Evolutionary conservation across 2,888 invertebrate species (phyloP), one percentile per base, ranked within the genome.

Genomic region (Drosophila kanekoi): DNA sequence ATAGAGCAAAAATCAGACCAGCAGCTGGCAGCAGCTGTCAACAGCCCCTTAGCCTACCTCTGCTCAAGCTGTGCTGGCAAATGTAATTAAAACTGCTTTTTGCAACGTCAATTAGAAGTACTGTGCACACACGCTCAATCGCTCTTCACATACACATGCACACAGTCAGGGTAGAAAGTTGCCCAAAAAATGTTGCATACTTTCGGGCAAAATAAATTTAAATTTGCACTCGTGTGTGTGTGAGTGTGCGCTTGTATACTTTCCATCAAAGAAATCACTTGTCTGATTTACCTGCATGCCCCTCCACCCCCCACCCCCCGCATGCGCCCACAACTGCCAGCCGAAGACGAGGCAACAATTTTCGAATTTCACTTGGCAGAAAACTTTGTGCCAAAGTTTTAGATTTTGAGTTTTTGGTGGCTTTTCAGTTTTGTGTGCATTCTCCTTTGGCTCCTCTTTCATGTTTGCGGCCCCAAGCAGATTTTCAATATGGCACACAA

Each of bases 51-150:
- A 33, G 32, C 16, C 43, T 44, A 43, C 43, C 44, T 20, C 65
- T 48, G 11, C 18, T 37, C 18, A 13, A 56, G 43, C 51, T n/a
- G 33, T 43, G 70, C 43, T 51, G 45, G 72, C 64, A 87, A 87
- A 87, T 87, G 81, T 82, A 82, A 82, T 82, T 82, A 84, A 87
- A 82, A 87, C 78, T 64, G 81, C 79, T 84, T 84, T 87, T 75
- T 81, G 78, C 84, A 70, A 60, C 87, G 70, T 82, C 81, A 82
- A 82, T 82, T 87, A 84, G 85, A 75, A 74, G 78, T 64, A 66
- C 62, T 73, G 53, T 59, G 58, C 37, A 56, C 38, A 68, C 45
- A 62, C 38, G 10, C 41, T 56, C 51, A 60, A 49, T 48, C 37
- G 47, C 40, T 35, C 14, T 35, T 18, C 20, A 41, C 38, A 48